These are phyloP conservation scores for Turdus rufiventris DNA, from an alignment of 2,113 vertebrate species.

Conservation along the genomic window DNA sequence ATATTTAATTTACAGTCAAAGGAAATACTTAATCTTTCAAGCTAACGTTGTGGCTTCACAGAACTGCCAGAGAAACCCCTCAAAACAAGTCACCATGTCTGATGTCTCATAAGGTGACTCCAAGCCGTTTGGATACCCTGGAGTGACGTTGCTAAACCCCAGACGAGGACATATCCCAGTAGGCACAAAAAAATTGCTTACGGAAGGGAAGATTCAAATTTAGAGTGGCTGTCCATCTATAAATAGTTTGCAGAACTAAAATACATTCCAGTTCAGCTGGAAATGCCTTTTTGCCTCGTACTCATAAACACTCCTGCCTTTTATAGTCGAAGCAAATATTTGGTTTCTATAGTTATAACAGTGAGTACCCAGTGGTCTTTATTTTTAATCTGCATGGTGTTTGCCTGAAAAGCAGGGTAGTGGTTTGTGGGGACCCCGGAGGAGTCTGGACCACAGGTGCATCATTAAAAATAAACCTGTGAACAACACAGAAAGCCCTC, in stretches of 20 bases:
- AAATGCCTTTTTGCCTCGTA: constrained; percentile 50
- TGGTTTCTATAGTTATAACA: constrained; percentile 60
- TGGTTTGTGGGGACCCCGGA: neutral
- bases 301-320: constrained; percentile 56
- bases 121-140: neutral
- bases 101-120: neutral
- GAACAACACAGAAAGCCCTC: neutral
- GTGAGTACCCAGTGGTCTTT: constrained; percentile 32
- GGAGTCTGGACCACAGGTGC: constrained; percentile 38
- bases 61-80: neutral
- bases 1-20: neutral
- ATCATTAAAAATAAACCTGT: constrained; percentile 53
- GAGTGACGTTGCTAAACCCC: neutral
- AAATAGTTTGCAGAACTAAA: constrained; percentile 57
- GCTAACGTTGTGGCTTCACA: neutral
- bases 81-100: neutral
- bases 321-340: constrained; percentile 62
- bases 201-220: constrained; percentile 61
- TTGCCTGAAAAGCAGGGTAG: constrained; percentile 23
- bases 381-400: constrained; percentile 30
- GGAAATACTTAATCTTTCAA: neutral
- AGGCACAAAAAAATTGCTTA: constrained; percentile 51
- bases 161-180: neutral
- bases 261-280: constrained; percentile 57
- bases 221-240: constrained; percentile 42